A percentile compares a stretch with the other conserved stretches of the same genome.
phyloP scores from a whole-genome alignment of 2,888 invertebrate genomes.

The Ptychoptera albimana region DNA sequence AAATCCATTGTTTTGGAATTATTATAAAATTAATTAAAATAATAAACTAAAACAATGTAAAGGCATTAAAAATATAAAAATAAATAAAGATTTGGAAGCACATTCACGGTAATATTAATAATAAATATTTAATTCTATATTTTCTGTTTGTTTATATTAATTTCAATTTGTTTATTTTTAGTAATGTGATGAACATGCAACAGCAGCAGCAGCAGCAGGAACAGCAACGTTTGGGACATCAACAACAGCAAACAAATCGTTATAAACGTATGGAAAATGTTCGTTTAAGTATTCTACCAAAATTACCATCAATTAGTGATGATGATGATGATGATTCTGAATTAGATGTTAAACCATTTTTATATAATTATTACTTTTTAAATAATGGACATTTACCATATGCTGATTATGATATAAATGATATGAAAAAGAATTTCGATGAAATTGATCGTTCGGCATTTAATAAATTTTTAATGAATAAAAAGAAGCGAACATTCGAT shows the following conservation, averaged over 20 bases:
- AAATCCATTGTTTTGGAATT: too few species aligned
- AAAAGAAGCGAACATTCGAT: slow-evolving; percentile 5
- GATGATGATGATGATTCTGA: slow-evolving; percentile 2
- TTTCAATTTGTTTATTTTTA: too few species aligned
- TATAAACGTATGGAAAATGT: background rate
- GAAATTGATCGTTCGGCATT: slow-evolving; percentile 12
- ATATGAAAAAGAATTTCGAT: slow-evolving; percentile 7
- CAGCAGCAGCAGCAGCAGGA: slow-evolving; percentile 4
- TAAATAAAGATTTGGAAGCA: too few species aligned
- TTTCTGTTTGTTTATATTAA: too few species aligned
- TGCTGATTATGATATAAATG: background rate
- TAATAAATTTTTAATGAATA: background rate
- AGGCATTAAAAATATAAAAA: too few species aligned
- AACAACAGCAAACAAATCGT: background rate
- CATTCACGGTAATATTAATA: too few species aligned
- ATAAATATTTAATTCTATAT: too few species aligned
- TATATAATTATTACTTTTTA: slow-evolving; percentile 10
- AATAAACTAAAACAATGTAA: too few species aligned
- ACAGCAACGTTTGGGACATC: background rate
- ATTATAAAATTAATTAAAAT: too few species aligned
- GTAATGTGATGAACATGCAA: background rate
- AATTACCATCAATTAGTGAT: background rate
- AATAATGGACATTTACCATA: slow-evolving; percentile 1
- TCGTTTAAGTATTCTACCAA: background rate
- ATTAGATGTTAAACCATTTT: slow-evolving; percentile 8